Evolutionary conservation across 1,140 invertebrate genomes (phyloP).

Genomic region (Bilobella aurantiaca): DNA sequence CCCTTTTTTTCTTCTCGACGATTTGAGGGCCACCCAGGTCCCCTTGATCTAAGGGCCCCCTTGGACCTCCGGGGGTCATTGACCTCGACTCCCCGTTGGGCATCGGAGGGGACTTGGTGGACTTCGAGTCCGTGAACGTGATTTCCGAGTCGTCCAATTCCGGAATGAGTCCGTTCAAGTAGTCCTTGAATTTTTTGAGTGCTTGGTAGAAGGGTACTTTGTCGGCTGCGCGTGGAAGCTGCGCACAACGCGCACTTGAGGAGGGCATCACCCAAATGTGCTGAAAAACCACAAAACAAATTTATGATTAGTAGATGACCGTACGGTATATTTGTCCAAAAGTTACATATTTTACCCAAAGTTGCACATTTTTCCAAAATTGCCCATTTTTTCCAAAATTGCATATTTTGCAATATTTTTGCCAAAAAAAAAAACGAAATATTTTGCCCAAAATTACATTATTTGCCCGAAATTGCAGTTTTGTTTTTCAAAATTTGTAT

Average conservation of each 20-base stretch:
- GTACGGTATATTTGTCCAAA: too few relatives aligned
- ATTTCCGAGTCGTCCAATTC: constrained; percentile 83
- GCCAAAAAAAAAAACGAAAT: constrained; percentile 35
- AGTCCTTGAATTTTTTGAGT: constrained; percentile 86
- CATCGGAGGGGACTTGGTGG: constrained; percentile 15
- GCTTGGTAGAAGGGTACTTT: constrained; percentile 95
- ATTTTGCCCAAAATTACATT: neutral
- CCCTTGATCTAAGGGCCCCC: neutral
- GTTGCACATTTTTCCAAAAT: too few relatives aligned
- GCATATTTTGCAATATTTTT: too few relatives aligned
- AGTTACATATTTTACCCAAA: too few relatives aligned
- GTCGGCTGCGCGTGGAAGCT: constrained; percentile 85
- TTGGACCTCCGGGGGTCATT: neutral
- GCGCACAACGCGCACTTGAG: constrained; percentile 88
- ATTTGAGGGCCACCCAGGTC: constrained; percentile 9
- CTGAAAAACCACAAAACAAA: too few relatives aligned
- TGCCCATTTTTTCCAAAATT: too few relatives aligned
- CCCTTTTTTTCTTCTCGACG: constrained; percentile 37
- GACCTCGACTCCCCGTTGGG: constrained; percentile 29
- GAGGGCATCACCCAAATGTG: constrained; percentile 98
- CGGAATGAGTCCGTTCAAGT: constrained; percentile 77
- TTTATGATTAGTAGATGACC: too few relatives aligned
- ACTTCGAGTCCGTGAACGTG: constrained; percentile 69
- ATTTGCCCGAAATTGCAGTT: constrained; percentile 3
- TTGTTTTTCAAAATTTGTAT: too few relatives aligned